Evolutionary conservation across 2,113 vertebrate genomes (phyloP), one percentile per base, ranked within the genome.

Genomic region (Stomatorhinus ivindoensis): DNA sequence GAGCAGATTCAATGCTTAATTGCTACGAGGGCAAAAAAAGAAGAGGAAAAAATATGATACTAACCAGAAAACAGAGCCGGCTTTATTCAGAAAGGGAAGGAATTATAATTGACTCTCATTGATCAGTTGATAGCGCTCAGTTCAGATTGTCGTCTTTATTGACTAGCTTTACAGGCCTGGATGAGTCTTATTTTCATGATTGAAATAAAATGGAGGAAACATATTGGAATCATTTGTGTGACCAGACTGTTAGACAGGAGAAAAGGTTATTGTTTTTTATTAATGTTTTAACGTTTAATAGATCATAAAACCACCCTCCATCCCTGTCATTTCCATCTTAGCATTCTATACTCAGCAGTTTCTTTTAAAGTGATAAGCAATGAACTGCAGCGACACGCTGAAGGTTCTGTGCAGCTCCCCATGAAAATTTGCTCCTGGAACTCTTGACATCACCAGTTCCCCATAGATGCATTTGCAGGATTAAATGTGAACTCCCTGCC

Each of bases 11-110:
- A 91, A 84, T 90, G 87, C 91, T 93, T 94, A 95, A 96, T 94
- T 94, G 90, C 93, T 95, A 92, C 94, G 95, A 96, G 95, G 93
- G 92, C 89, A n/a, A 42, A 85, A 85, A 85, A 51, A 53, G 61
- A 89, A 55, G 58, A 53, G 84, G 88, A 89, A 86, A 84, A 89
- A 89, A 86, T 90, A 87, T 91, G 90, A 94, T 51, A 50, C 42
- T 53, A 27, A 42, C 15, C 42, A n/a, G 82, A 44, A 55, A 89
- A 86, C 89, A 89, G 88, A 65, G 89, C 42, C 17, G 7, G 53
- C 83, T 55, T 89, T 89, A 58, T 58, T 42, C 27, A 46, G 73
- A 46, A 50, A 89, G 80, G 17, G 51, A n/a, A 65, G 83, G 27
- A 27, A 86, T 31, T 24, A 86, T 50, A 48, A 48, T 65, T 48